Percentiles rank a stretch among this genome's conserved stretches.
Conservation (phyloP, 2,113 vertebrate species). For the Eclectus roratus region DNA sequence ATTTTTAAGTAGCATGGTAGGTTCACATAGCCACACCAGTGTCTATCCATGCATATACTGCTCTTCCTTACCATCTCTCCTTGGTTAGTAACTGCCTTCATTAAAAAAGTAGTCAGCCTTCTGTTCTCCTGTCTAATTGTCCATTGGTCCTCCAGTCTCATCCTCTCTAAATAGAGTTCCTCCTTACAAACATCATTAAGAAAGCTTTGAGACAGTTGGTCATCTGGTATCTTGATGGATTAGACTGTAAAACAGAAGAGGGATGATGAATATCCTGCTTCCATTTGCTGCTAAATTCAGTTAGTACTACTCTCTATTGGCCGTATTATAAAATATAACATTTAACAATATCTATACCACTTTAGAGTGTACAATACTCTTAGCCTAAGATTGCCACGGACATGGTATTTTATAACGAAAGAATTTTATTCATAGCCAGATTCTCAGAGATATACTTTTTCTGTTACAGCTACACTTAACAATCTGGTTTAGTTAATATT, state of each 20-base stretch:
- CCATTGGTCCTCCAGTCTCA: background rate
- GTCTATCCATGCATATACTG: background rate
- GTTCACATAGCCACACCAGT: background rate
- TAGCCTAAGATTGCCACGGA: background rate
- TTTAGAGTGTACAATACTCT: background rate
- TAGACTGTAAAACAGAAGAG: background rate
- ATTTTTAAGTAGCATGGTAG: background rate
- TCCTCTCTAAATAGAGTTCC: background rate
- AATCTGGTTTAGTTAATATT: background rate
- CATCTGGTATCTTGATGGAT: background rate
- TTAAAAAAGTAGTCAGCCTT: background rate
- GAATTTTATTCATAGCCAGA: background rate
- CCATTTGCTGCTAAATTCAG: background rate
- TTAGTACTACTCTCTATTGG: background rate
- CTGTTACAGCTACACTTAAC: background rate
- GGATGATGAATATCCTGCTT: background rate
- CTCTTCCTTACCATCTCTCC: background rate
- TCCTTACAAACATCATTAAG: background rate
- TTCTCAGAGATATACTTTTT: background rate
- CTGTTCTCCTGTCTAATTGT: background rate
- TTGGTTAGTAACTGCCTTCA: background rate
- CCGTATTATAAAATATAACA: background rate
- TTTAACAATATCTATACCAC: background rate
- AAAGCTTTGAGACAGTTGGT: background rate
- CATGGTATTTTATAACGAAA: background rate